Evolutionary conservation across 2,888 invertebrate genomes (phyloP), one percentile per base, ranked within the genome.

Genomic region (Scaptomyza parva): DNA sequence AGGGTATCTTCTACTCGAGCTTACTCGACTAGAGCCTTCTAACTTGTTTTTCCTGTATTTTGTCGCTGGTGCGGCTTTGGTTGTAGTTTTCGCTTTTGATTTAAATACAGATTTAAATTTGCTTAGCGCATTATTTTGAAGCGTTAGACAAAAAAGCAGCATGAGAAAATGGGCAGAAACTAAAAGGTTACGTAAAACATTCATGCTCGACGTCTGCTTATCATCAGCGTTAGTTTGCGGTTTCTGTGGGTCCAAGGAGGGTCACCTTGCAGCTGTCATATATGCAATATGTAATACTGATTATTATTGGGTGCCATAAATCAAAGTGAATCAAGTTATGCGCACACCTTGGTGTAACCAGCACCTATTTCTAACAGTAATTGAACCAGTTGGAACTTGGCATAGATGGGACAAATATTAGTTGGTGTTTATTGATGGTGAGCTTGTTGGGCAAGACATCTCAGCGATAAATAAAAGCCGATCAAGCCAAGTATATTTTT

Each of bases 231-330:
- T 28, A 58, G 60, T 58, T 73, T 17, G 61, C 55, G 73, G 61
- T 59, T 52, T 47, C 44, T 30, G 50, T 11, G 33, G 39, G 9
- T 43, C 41, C 51, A n/a, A n/a, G 33, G 52, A 64, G 55, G 72
- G 51, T 45, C 65, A 76, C 59, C 37, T 63, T 62, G 63, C 72
- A 64, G 66, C 62, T 63, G 81, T 54, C 87, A 86, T 77, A 81
- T 88, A 84, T 70, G 69, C 78, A 80, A 67, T 81, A 72, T 78
- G 76, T 75, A 88, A 84, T 80, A 59, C 63, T 69, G 88, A 85
- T 87, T 85, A 85, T 78, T 85, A 87, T 84, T 84, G 88, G 86
- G 86, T 73, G 72, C 63, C 86, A 87, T 88, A 84, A 84, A 88
- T 84, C 88, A 87, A 68, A 88, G 53, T 57, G 54, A 83, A 86